These are phyloP conservation scores for Indri indri DNA, from an alignment of 2,113 vertebrate genomes.

Conservation along the genomic window DNA sequence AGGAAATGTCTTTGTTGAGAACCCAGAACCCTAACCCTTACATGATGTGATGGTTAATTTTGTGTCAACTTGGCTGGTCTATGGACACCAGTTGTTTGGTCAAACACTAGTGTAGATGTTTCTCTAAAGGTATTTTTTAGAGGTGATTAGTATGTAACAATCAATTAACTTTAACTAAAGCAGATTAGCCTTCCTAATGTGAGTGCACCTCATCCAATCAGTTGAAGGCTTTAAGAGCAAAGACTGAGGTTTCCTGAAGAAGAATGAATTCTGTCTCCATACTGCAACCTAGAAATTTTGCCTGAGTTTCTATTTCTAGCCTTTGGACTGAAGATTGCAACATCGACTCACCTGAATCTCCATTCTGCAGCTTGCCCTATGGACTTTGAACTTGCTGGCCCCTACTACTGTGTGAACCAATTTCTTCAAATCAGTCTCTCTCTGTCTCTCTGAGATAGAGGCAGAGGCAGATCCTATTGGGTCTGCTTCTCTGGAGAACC, in stretches of 20 bases:
- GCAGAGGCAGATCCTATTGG: background rate
- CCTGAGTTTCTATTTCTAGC: background rate
- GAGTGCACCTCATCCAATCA: background rate
- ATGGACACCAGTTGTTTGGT: background rate
- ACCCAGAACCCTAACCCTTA: background rate
- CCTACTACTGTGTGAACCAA: background rate
- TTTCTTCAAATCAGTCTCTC: background rate
- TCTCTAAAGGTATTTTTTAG: background rate
- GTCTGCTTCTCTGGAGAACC: conserved; percentile 15
- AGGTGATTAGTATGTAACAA: background rate
- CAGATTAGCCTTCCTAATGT: background rate
- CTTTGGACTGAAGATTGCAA: background rate
- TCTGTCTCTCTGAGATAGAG: background rate
- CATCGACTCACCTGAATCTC: background rate
- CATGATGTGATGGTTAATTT: background rate
- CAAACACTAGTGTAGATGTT: background rate
- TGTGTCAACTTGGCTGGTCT: background rate
- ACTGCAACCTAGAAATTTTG: background rate
- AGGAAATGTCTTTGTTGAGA: background rate
- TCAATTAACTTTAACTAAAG: background rate
- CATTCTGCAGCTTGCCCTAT: background rate
- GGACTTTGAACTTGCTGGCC: background rate
- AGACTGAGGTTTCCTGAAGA: background rate
- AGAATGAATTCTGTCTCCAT: background rate
- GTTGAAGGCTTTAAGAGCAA: background rate